Evolutionary conservation across 1,140 invertebrate species (phyloP).

Genomic region (Mactra quadrangularis): DNA sequence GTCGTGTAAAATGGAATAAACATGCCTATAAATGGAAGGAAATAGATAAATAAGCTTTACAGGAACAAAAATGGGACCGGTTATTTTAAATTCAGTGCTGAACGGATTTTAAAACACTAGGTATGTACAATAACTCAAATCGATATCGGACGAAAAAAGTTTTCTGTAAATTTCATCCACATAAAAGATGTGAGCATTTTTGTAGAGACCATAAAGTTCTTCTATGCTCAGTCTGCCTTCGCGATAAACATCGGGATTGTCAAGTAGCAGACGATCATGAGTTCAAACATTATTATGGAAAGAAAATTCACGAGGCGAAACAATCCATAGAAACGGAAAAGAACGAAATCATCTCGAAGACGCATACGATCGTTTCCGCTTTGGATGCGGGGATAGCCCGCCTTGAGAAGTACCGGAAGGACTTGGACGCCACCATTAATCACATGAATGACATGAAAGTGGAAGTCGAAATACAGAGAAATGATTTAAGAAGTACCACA

Average conservation of each 20-base stretch:
- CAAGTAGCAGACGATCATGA: conserved; percentile 31
- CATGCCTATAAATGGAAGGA: no score
- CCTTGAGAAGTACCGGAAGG: conserved; percentile 30
- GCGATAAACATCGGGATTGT: conserved; percentile 43
- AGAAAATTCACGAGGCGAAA: conserved; percentile 28
- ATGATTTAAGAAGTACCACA: conserved; percentile 31
- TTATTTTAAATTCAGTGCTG: no score
- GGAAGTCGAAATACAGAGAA: conserved; percentile 33
- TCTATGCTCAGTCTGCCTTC: conserved; percentile 32
- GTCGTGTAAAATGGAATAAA: no score
- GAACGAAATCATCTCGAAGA: conserved; percentile 38
- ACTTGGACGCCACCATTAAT: conserved; percentile 26
- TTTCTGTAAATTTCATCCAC: conserved; percentile 50
- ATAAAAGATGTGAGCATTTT: conserved; percentile 49
- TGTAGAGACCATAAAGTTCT: conserved; percentile 24
- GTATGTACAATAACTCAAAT: background rate
- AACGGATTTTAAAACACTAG: no score
- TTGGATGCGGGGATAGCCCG: conserved; percentile 34
- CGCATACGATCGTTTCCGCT: conserved; percentile 14
- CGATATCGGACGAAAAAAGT: conserved; percentile 27
- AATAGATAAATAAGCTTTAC: no score
- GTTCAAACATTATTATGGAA: conserved; percentile 43
- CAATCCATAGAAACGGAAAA: conserved; percentile 29
- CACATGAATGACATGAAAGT: conserved; percentile 40
- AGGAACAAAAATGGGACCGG: no score